phyloP scores from a whole-genome alignment of 2,888 invertebrate species.

The Rotaria magnacalcarata region DNA sequence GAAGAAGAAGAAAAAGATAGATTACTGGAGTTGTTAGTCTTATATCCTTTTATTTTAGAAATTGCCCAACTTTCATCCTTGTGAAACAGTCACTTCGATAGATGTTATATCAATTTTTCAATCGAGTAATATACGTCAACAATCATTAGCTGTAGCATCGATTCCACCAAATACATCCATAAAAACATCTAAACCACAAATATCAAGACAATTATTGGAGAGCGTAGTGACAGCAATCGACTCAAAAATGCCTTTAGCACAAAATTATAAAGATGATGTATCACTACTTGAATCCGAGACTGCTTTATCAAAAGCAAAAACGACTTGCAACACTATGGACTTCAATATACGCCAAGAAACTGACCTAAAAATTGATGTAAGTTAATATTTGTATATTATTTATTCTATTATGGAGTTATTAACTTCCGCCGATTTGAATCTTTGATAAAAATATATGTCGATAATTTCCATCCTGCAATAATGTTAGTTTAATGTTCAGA shows the following conservation, averaged over 20 bases:
- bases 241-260: constrained; percentile 4
- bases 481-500: neutral
- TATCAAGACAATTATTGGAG: neutral
- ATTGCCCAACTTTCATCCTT: neutral
- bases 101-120: neutral
- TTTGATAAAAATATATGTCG: neutral
- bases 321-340: neutral
- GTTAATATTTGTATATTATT: neutral
- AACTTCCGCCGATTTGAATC: no score
- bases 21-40: neutral
- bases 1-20: neutral
- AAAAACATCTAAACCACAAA: neutral
- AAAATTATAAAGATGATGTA: constrained; percentile 37
- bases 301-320: neutral
- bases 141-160: neutral
- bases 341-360: neutral
- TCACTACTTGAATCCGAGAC: neutral
- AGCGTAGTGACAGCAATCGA: neutral
- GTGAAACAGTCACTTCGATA: neutral
- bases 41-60: neutral
- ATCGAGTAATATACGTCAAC: neutral
- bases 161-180: neutral
- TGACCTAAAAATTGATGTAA: neutral
- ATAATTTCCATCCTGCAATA: neutral
- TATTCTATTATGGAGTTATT: neutral